Percentiles rank a stretch among this genome's conserved stretches.
Conservation (phyloP, 30 jellyfish, hydroid and myxozoan species). For the Chrysaora quinquecirrha region DNA sequence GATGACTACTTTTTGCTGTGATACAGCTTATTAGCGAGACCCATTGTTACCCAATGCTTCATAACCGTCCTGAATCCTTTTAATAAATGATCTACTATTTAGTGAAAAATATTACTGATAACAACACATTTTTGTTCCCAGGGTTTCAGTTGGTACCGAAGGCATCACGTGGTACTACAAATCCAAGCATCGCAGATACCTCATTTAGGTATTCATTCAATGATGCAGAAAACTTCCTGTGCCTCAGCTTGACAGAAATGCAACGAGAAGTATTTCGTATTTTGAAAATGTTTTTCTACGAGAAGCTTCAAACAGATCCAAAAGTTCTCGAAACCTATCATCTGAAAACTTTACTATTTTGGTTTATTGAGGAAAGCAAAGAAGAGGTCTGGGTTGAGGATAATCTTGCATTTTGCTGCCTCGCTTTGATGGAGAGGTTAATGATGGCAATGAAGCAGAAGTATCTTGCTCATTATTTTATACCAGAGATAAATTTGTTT, state of each 20-base stretch:
- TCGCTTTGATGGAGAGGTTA: slow-evolving; percentile 13
- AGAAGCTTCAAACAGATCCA: slow-evolving; percentile 43
- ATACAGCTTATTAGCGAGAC: no score
- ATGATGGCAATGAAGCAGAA: not conserved
- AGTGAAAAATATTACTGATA: no score
- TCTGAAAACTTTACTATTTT: slow-evolving; percentile 38
- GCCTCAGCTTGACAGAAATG: slow-evolving; percentile 8
- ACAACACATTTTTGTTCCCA: no score
- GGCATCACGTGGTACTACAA: slow-evolving; percentile 3
- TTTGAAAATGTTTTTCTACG: slow-evolving; percentile 51
- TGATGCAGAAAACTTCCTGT: slow-evolving; percentile 42
- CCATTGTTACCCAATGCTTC: no score
- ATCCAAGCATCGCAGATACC: slow-evolving; percentile 8
- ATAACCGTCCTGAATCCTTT: no score
- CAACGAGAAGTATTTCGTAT: slow-evolving; percentile 49
- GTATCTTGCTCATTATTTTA: slow-evolving; percentile 40
- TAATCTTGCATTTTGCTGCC: slow-evolving; percentile 39
- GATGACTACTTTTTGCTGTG: no score
- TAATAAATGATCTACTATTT: no score
- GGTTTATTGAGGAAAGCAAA: slow-evolving; percentile 36
- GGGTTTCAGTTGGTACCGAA: slow-evolving; percentile 63
- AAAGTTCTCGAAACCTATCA: slow-evolving; percentile 45
- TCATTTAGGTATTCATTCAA: slow-evolving; percentile 38
- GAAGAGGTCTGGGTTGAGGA: slow-evolving; percentile 20
- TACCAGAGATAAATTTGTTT: slow-evolving; percentile 39